phyloP scores from a whole-genome alignment of 1,140 invertebrate species.

The Diorhabda sublineata region DNA sequence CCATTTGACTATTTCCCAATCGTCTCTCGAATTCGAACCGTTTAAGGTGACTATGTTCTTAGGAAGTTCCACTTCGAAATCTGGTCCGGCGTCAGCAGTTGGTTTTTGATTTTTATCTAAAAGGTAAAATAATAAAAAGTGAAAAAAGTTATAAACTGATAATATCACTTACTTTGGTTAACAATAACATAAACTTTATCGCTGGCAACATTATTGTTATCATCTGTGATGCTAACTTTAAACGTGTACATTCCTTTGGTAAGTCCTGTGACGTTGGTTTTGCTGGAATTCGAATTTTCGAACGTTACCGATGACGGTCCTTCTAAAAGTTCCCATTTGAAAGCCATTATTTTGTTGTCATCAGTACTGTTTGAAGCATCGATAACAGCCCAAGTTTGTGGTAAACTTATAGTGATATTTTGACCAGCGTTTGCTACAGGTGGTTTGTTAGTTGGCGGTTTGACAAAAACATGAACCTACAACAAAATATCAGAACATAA shows the following conservation, averaged over 20 bases:
- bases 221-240: conserved; percentile 79
- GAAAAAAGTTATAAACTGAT: background rate
- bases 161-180: conserved; percentile 75
- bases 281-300: conserved; percentile 46
- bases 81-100: conserved; percentile 81
- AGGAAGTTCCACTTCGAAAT: conserved; percentile 73
- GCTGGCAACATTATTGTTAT: conserved; percentile 72
- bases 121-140: background rate
- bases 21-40: conserved; percentile 81
- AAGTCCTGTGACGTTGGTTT: conserved; percentile 72
- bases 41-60: conserved; percentile 74
- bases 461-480: conserved; percentile 86
- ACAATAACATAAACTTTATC: conserved; percentile 73
- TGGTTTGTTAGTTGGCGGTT: conserved; percentile 80
- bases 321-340: conserved; percentile 72
- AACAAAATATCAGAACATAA: background rate
- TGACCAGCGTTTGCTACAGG: conserved; percentile 65
- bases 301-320: conserved; percentile 59
- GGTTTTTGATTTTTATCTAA: conserved; percentile 84
- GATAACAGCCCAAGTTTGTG: conserved; percentile 70
- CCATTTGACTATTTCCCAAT: conserved; percentile 81
- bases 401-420: conserved; percentile 61
- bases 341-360: conserved; percentile 77
- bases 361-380: conserved; percentile 81
- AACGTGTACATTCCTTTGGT: conserved; percentile 83